Percentiles rank a stretch among this genome's conserved stretches.
phyloP scores from a whole-genome alignment of 2,113 vertebrate genomes.

The Sylvilagus bachmani region DNA sequence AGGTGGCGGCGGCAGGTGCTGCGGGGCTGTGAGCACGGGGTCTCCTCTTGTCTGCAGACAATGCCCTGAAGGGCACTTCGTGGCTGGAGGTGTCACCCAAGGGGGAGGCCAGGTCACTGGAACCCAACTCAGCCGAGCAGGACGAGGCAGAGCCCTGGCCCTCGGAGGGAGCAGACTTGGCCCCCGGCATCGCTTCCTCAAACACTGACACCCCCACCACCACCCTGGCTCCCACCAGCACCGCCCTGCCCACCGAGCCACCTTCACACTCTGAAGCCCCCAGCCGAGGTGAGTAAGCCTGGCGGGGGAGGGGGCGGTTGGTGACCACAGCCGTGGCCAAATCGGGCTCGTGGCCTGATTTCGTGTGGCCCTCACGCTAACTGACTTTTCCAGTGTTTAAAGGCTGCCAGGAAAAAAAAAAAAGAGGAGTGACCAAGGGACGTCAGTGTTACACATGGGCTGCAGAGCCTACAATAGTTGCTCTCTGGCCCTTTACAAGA shows the following conservation, averaged over 20 bases:
- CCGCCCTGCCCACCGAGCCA: fast-evolving
- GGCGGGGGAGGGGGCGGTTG: neutral
- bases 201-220: neutral
- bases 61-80: slow-evolving; percentile 81
- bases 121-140: slow-evolving; percentile 72
- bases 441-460: neutral
- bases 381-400: neutral
- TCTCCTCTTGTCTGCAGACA: slow-evolving; percentile 86
- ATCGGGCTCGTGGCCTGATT: neutral
- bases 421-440: neutral
- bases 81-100: slow-evolving; percentile 86
- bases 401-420: neutral
- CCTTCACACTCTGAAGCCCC: slow-evolving; percentile 46
- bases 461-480: neutral
- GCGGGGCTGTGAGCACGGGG: neutral
- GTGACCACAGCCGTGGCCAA: neutral
- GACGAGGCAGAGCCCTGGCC: neutral
- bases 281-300: slow-evolving; percentile 83
- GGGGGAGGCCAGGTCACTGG: slow-evolving; percentile 78
- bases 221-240: slow-evolving; percentile 19
- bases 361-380: neutral
- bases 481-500: neutral
- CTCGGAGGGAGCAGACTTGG: neutral
- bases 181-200: neutral
- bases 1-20: too few relatives aligned